phyloP scores from a whole-genome alignment of 2,888 invertebrate genomes.

The Zaprionus obscuricornis region DNA sequence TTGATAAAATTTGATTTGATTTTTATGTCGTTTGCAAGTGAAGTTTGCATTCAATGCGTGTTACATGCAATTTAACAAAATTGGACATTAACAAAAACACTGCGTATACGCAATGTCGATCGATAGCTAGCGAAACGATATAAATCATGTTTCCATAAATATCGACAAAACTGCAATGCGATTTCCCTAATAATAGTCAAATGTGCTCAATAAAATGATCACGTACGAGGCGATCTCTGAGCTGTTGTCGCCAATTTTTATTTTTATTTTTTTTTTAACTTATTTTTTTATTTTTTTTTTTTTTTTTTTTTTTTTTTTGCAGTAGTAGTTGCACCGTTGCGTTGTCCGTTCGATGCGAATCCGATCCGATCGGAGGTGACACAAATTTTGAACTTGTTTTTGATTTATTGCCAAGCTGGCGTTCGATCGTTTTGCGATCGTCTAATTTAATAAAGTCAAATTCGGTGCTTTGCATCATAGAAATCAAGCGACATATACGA shows the following conservation, averaged over 20 bases:
- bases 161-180: slow-evolving; percentile 53
- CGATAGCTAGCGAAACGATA: slow-evolving; percentile 53
- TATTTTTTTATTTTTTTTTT: no score
- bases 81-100: slow-evolving; percentile 53
- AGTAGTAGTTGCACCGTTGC: background rate
- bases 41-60: slow-evolving; percentile 41
- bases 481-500: slow-evolving; percentile 3
- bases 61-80: slow-evolving; percentile 62
- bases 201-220: slow-evolving; percentile 77
- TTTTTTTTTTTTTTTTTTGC: slow-evolving; percentile 35
- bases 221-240: slow-evolving; percentile 64
- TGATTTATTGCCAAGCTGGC: slow-evolving; percentile 71
- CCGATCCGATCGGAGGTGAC: slow-evolving; percentile 60
- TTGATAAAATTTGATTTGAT: slow-evolving; percentile 2
- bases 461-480: slow-evolving; percentile 52
- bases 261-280: no score
- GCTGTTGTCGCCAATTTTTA: slow-evolving; percentile 45
- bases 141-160: slow-evolving; percentile 80
- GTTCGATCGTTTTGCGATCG: slow-evolving; percentile 27
- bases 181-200: slow-evolving; percentile 83
- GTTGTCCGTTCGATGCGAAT: background rate
- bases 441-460: slow-evolving; percentile 72
- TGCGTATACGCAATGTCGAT: slow-evolving; percentile 65
- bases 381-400: slow-evolving; percentile 79
- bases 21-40: slow-evolving; percentile 14